These are phyloP conservation scores for Oasisia sp. DNA, from an alignment of 2,888 invertebrate genomes.

Conservation along the genomic window DNA sequence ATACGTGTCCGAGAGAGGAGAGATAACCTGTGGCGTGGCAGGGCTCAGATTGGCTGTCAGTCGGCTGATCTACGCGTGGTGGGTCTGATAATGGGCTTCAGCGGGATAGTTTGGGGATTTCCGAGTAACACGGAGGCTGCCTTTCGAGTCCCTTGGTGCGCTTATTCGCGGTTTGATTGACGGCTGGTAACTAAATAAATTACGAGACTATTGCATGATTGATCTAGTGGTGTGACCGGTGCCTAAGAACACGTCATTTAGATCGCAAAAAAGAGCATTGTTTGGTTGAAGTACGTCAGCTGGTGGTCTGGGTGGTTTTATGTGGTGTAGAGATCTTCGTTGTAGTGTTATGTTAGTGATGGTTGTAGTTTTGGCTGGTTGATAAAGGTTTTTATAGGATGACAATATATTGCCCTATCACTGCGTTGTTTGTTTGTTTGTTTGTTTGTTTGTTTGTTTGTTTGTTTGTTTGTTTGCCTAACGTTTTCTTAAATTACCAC, in stretches of 20 bases:
- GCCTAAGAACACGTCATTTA: neutral
- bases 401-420: too few relatives aligned
- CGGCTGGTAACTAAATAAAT: conserved; percentile 12
- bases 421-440: too few relatives aligned
- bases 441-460: too few relatives aligned
- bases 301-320: neutral
- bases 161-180: neutral
- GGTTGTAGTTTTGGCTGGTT: neutral
- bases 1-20: neutral
- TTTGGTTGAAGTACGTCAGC: neutral
- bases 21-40: neutral
- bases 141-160: neutral
- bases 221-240: neutral
- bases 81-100: neutral
- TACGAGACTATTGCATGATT: neutral
- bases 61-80: neutral
- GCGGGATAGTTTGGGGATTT: neutral
- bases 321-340: neutral
- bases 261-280: neutral
- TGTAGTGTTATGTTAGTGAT: too few relatives aligned
- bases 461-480: too few relatives aligned
- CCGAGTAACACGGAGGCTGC: neutral
- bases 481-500: too few relatives aligned
- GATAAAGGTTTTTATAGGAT: neutral
- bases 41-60: neutral